Conservation (phyloP, 2,113 vertebrate species). For the Ammodytes marinus region DNA sequence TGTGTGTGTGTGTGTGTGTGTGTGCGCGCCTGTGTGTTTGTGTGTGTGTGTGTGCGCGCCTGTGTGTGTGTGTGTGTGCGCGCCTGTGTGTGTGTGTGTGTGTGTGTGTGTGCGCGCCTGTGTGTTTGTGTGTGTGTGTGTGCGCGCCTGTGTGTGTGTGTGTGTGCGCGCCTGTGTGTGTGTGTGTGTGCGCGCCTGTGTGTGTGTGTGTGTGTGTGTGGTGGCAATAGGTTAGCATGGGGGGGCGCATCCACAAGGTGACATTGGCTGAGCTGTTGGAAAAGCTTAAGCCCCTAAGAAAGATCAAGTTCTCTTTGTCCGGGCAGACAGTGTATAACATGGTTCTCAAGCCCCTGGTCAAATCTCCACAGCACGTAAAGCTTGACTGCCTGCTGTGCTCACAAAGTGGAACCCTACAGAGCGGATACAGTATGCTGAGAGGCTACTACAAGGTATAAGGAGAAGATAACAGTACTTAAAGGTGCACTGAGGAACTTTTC, state of each 20-base stretch:
- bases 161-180: too few relatives aligned
- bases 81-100: too few relatives aligned
- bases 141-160: too few relatives aligned
- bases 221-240: background rate
- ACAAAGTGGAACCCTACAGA: background rate
- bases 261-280: background rate
- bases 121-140: too few relatives aligned
- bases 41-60: too few relatives aligned
- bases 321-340: background rate
- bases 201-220: too few relatives aligned
- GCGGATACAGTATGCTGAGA: background rate
- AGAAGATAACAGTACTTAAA: background rate
- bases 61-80: too few relatives aligned
- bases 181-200: too few relatives aligned
- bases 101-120: too few relatives aligned
- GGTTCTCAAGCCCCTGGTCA: background rate
- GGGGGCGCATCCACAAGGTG: background rate
- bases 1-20: too few relatives aligned
- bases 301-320: background rate
- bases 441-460: background rate
- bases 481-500: too few relatives aligned
- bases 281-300: background rate
- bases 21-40: too few relatives aligned
- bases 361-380: background rate
- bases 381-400: background rate